phyloP scores from a whole-genome alignment of 2,888 invertebrate genomes.

The Acleris laterana region DNA sequence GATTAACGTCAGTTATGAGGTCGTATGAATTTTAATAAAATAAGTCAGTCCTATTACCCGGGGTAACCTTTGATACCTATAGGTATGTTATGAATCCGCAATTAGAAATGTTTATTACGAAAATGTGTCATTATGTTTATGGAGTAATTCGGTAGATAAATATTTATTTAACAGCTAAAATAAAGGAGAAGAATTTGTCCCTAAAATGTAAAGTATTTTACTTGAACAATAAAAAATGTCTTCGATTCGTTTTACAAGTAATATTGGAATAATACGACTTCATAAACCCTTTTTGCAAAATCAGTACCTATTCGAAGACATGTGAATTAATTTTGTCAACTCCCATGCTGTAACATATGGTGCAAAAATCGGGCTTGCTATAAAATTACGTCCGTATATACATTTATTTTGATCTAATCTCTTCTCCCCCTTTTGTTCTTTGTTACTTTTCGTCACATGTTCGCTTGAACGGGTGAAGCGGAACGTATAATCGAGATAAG shows the following conservation, averaged over 20 bases:
- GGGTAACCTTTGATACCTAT: background rate
- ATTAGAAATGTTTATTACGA: no score
- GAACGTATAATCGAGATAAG: conserved; percentile 7
- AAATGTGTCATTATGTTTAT: no score
- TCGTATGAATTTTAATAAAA: conserved; percentile 13
- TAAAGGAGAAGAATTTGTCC: no score
- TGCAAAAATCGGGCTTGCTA: conserved; percentile 20
- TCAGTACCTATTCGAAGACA: background rate
- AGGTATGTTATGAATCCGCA: no score
- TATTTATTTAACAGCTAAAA: no score
- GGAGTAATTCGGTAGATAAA: no score
- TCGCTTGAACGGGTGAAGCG: conserved; percentile 21
- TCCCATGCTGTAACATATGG: conserved; percentile 16
- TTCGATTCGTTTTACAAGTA: no score
- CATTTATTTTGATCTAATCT: conserved; percentile 32
- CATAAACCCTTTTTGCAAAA: background rate
- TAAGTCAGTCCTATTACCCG: background rate
- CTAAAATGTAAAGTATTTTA: no score
- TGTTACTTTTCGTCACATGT: conserved; percentile 26
- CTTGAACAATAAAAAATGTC: no score
- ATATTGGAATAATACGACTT: no score
- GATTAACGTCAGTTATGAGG: conserved; percentile 12
- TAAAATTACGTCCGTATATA: conserved; percentile 27
- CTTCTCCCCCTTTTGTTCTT: conserved; percentile 25
- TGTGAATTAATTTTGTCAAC: conserved; percentile 10